These are phyloP conservation scores for Tokudaia muenninki DNA, from an alignment of 2,797 vertebrate genomes.

Conservation along the genomic window DNA sequence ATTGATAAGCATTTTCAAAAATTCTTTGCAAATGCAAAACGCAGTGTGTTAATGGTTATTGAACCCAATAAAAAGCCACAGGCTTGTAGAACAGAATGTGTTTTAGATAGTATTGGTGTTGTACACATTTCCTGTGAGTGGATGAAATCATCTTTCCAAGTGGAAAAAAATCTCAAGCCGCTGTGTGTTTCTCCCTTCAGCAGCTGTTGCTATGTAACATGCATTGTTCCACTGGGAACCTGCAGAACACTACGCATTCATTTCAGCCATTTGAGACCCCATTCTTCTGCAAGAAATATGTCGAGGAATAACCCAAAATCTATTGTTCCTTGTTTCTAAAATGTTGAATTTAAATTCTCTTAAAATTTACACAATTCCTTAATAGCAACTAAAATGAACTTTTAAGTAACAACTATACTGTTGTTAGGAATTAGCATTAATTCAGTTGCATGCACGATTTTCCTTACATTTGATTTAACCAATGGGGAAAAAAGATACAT, in stretches of 20 bases:
- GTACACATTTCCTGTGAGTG: slow-evolving; percentile 71
- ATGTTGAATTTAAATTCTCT: slow-evolving; percentile 59
- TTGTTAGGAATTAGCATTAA: neutral
- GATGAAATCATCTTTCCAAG: slow-evolving; percentile 71
- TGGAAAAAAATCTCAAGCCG: slow-evolving; percentile 63
- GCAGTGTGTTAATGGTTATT: slow-evolving; percentile 15
- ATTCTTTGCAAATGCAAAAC: slow-evolving; percentile 61
- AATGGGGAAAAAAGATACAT: slow-evolving; percentile 49
- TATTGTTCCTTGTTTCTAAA: slow-evolving; percentile 70
- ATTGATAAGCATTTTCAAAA: slow-evolving; percentile 31
- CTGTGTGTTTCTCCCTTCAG: slow-evolving; percentile 68
- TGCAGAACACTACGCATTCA: slow-evolving; percentile 72
- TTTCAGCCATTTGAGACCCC: slow-evolving; percentile 71
- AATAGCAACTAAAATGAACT: slow-evolving; percentile 70
- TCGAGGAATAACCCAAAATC: slow-evolving; percentile 32
- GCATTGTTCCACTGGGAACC: slow-evolving; percentile 72
- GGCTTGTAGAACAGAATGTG: neutral
- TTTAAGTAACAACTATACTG: slow-evolving; percentile 63
- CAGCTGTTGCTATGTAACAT: slow-evolving; percentile 82
- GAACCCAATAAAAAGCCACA: slow-evolving; percentile 41
- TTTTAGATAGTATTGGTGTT: slow-evolving; percentile 63
- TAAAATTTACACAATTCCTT: slow-evolving; percentile 70
- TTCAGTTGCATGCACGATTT: slow-evolving; percentile 25
- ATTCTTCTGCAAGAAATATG: neutral
- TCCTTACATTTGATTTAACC: slow-evolving; percentile 47